Base-by-base conservation (phyloP, 2,113 vertebrate genomes). In the Etheostoma cragini region DNA sequence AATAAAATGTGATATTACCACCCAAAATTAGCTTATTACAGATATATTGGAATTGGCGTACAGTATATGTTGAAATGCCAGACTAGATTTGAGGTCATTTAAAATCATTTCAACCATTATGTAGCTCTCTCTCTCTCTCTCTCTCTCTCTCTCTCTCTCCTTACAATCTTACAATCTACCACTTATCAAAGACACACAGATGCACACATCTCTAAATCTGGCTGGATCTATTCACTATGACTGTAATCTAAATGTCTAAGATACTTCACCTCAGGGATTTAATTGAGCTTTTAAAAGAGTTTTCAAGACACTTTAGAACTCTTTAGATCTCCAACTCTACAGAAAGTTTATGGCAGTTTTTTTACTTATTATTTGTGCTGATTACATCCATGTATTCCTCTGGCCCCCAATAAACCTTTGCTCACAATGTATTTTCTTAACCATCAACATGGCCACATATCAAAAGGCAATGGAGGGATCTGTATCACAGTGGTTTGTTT, bases 171-270 rank as follows among this genome's bases (percentile, higher is more conserved):
- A 85, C 77, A 82, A 86, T 81, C 78, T 81, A 81, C 75, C 77
- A 82, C 78, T 85, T 83, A 84, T 90, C 83, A 86, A n/a, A n/a
- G n/a, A n/a, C n/a, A 90, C 80, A 71, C 86, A 79, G 76, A 83
- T 71, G 70, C 76, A 81, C 68, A 88, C 74, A 78, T 87, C 86
- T 90, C 65, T 74, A 80, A 84, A 87, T 86, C 78, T 78, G 82
- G 30, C 72, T 65, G 82, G 78, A 84, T 88, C 84, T 90, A 88
- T 87, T 87, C 70, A 79, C 72, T 87, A 66, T 80, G 79, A 67
- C 85, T 30, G 2, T 30, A 30, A 81, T 83, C 72, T 24, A 30
- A n/a, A n/a, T 52, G 79, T 87, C 81, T 81, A 61, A 89, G 64
- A 81, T 62, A 68, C 61, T 88, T 82, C 77, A 82, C 87, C 76